A percentile compares a stretch with the other conserved stretches of the same genome.
These are phyloP conservation scores for Eupithecia abbreviata DNA, from an alignment of 2,888 invertebrate genomes.

Conservation along the genomic window DNA sequence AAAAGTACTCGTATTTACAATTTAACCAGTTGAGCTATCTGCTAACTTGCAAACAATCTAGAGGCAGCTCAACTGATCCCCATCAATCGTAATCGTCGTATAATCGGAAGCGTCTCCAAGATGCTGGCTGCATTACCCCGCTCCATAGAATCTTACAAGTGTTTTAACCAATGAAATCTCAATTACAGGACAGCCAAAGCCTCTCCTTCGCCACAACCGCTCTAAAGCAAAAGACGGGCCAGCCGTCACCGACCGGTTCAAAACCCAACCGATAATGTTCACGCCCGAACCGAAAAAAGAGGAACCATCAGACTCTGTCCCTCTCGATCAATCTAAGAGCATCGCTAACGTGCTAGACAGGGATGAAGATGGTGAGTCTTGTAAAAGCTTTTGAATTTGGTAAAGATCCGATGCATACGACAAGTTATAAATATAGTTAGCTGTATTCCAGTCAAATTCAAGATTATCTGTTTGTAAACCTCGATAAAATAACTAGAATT, in stretches of 20 bases:
- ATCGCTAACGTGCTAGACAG: conserved; percentile 78
- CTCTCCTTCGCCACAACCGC: conserved; percentile 77
- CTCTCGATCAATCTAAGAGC: conserved; percentile 74
- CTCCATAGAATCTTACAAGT: neutral
- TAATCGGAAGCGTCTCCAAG: too few species aligned
- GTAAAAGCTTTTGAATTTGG: conserved; percentile 19
- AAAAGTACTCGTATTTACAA: too few species aligned
- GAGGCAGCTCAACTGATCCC: too few species aligned
- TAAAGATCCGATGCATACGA: neutral
- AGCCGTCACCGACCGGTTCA: conserved; percentile 81
- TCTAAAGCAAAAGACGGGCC: conserved; percentile 74
- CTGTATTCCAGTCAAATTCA: neutral
- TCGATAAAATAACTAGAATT: neutral
- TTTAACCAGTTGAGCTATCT: too few species aligned
- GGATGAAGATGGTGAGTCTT: conserved; percentile 78
- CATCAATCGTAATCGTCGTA: too few species aligned
- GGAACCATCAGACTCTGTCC: conserved; percentile 53
- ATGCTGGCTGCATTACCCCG: too few species aligned
- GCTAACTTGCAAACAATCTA: too few species aligned
- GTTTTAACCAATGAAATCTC: conserved; percentile 16
- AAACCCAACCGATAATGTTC: conserved; percentile 89
- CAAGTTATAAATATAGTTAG: neutral
- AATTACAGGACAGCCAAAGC: conserved; percentile 79
- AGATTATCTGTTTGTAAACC: neutral
- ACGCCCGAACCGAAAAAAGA: conserved; percentile 58